Conservation (phyloP, 2,797 vertebrate species). For the Mallotus villosus region DNA sequence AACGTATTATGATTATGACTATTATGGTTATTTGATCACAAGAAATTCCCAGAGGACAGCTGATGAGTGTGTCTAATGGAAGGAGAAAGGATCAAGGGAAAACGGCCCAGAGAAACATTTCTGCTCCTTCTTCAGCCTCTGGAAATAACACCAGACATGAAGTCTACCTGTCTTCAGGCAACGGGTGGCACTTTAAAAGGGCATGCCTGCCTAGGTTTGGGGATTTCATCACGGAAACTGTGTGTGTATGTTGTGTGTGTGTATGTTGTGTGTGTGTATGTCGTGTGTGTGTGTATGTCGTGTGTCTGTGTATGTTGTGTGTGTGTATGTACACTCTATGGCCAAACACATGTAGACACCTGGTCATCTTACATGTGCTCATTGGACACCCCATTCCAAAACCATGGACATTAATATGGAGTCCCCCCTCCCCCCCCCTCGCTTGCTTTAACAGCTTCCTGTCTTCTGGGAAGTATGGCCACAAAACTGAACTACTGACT, state of each 20-base stretch:
- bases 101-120: slow-evolving; percentile 14
- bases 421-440: too few relatives aligned
- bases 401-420: too few relatives aligned
- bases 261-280: not conserved
- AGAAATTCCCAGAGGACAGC: slow-evolving; percentile 37
- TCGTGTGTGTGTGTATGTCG: not conserved
- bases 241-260: not conserved
- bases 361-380: too few relatives aligned
- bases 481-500: too few relatives aligned
- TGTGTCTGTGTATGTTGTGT: not conserved
- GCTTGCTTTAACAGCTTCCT: too few relatives aligned
- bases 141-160: slow-evolving; percentile 50
- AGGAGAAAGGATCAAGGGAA: slow-evolving; percentile 28
- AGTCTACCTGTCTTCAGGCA: slow-evolving; percentile 41
- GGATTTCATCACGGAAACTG: slow-evolving; percentile 1
- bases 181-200: slow-evolving; percentile 46
- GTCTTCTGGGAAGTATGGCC: too few relatives aligned
- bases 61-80: slow-evolving; percentile 13
- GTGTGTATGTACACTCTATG: not conserved
- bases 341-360: not conserved
- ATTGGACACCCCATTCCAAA: too few relatives aligned
- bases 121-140: slow-evolving; percentile 18
- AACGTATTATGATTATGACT: slow-evolving; percentile 42
- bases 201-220: slow-evolving; percentile 37
- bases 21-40: slow-evolving; percentile 41